Conservation (phyloP, 2,888 invertebrate genomes). For the Helicoverpa assulta region DNA sequence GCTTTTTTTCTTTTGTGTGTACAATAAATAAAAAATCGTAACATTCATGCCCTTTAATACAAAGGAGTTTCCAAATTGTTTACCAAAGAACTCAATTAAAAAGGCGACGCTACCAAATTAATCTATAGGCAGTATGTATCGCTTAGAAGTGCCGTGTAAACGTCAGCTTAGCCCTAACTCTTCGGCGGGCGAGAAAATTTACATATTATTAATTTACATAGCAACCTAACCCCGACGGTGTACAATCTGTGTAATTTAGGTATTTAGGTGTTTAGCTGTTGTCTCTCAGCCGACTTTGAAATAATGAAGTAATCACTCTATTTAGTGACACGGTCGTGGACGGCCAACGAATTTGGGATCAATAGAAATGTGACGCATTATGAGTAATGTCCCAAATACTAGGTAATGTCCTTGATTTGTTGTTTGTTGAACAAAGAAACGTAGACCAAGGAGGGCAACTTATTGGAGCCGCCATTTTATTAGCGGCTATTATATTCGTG, state of each 20-base stretch:
- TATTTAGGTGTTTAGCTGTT: conserved; percentile 81
- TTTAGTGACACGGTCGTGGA: conserved; percentile 58
- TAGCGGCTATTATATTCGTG: no score
- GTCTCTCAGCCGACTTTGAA: conserved; percentile 59
- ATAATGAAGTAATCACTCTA: conserved; percentile 59
- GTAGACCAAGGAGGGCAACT: background rate
- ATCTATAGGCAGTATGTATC: conserved; percentile 69
- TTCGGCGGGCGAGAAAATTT: conserved; percentile 81
- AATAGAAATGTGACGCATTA: conserved; percentile 50
- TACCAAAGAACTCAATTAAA: conserved; percentile 67
- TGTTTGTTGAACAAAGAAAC: background rate
- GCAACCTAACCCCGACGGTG: conserved; percentile 77
- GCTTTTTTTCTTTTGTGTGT: background rate
- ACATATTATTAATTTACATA: conserved; percentile 89
- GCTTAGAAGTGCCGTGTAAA: conserved; percentile 73
- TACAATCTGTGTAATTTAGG: conserved; percentile 86
- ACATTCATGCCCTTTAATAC: background rate
- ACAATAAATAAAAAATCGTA: background rate
- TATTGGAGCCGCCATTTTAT: no score
- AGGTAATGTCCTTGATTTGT: conserved; percentile 19
- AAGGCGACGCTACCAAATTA: conserved; percentile 66
- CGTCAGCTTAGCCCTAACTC: conserved; percentile 70
- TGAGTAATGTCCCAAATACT: conserved; percentile 27
- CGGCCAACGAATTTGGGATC: conserved; percentile 43
- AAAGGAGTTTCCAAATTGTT: conserved; percentile 41